A percentile compares a stretch with the other conserved stretches of the same genome.
phyloP scores from a whole-genome alignment of 2,797 vertebrate genomes.

The Trichosurus vulpecula region DNA sequence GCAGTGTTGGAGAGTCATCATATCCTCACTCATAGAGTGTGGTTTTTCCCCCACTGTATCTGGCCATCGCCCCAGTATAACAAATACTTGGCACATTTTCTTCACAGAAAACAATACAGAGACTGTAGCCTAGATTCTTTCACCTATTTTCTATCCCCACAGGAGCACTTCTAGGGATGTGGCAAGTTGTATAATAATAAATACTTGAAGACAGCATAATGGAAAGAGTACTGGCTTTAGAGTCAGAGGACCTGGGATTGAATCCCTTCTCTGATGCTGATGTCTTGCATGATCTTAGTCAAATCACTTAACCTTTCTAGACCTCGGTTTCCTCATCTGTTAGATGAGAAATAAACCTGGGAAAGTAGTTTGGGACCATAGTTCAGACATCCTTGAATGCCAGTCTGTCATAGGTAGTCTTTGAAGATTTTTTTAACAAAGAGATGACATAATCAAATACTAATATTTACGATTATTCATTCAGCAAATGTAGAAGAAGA shows the following conservation, averaged over 20 bases:
- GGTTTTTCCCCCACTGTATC: slow-evolving; percentile 1
- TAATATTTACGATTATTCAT: not conserved
- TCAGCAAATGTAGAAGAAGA: not conserved
- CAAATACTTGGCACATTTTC: not conserved
- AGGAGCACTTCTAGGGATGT: slow-evolving; percentile 5
- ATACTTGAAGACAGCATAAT: not conserved
- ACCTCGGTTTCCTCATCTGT: not conserved
- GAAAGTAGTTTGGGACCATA: not conserved
- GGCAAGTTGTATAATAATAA: not conserved
- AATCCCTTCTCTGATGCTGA: not conserved
- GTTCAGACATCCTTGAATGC: not conserved
- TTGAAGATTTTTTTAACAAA: not conserved
- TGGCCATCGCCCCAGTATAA: not conserved
- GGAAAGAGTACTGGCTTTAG: not conserved
- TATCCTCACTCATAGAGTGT: not conserved
- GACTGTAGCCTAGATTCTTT: slow-evolving; percentile 52
- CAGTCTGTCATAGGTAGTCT: not conserved
- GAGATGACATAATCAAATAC: not conserved
- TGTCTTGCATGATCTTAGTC: not conserved
- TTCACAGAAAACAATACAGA: slow-evolving; percentile 14
- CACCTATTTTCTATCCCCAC: slow-evolving; percentile 29
- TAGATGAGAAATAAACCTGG: not conserved
- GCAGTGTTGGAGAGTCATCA: slow-evolving; percentile 64
- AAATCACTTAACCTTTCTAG: slow-evolving; percentile 13
- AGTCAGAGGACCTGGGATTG: not conserved